These are phyloP conservation scores for Eupithecia exiguata DNA, from an alignment of 2,888 invertebrate genomes.

Conservation along the genomic window DNA sequence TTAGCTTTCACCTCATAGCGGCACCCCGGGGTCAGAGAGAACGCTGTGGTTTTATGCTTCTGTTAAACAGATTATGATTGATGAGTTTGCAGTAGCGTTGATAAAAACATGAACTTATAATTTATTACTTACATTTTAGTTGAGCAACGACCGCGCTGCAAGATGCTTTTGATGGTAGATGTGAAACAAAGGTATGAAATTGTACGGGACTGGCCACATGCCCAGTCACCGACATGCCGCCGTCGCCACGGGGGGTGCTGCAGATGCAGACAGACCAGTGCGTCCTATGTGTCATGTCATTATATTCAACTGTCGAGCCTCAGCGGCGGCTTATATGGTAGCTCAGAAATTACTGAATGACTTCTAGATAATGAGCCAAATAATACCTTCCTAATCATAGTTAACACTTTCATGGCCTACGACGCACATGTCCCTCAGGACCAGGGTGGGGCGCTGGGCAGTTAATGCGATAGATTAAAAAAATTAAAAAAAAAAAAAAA, in stretches of 20 bases:
- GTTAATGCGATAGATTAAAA: no score
- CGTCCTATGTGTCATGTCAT: no score
- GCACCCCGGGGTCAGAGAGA: constrained; percentile 58
- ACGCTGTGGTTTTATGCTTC: constrained; percentile 30
- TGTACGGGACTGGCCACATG: not conserved
- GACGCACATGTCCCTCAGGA: no score
- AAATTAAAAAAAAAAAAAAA: no score
- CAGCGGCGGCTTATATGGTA: not conserved
- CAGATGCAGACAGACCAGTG: no score
- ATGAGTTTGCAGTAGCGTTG: constrained; percentile 8
- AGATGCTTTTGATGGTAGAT: not conserved
- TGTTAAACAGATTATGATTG: constrained; percentile 21
- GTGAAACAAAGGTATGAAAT: not conserved
- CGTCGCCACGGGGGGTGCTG: no score
- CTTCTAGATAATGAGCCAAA: not conserved
- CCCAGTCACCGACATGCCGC: no score
- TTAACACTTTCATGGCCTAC: no score
- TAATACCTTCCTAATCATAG: not conserved
- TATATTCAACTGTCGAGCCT: no score
- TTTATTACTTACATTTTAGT: not conserved
- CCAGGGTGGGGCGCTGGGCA: no score
- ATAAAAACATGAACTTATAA: not conserved
- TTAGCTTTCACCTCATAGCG: constrained; percentile 49
- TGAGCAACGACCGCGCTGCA: not conserved
- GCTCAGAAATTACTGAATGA: not conserved